Conservation (phyloP, 2,797 vertebrate genomes). For the Peromyscus melanophrys region DNA sequence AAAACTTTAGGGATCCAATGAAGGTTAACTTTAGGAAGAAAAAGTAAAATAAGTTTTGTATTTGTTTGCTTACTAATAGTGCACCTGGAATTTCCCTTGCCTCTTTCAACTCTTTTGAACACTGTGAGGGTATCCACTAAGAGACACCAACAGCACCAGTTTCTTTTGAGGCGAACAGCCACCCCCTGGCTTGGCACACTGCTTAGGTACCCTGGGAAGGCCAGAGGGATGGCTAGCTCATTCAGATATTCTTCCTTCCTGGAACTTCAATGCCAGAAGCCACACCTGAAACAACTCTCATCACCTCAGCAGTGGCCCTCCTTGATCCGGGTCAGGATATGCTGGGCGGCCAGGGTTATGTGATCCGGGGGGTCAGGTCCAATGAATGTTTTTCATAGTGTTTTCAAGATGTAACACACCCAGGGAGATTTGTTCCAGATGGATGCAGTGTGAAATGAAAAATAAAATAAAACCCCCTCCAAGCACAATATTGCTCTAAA, state of each 20-base stretch:
- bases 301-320: conserved; percentile 32
- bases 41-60: conserved; percentile 4
- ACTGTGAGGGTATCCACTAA: not conserved
- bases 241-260: conserved; percentile 35
- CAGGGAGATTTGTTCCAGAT: conserved; percentile 88
- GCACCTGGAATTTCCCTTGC: not conserved
- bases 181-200: not conserved
- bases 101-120: not conserved
- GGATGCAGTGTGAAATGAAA: conserved; percentile 85
- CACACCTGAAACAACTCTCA: conserved; percentile 82
- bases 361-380: conserved; percentile 78
- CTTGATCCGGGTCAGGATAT: conserved; percentile 67
- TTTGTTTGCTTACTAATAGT: not conserved
- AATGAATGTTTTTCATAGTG: conserved; percentile 86
- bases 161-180: not conserved
- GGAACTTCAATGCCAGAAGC: not conserved
- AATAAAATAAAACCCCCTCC: conserved; percentile 87
- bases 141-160: not conserved
- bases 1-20: conserved; percentile 11
- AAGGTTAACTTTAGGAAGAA: conserved; percentile 26
- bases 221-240: conserved; percentile 22
- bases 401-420: conserved; percentile 86
- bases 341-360: conserved; percentile 74
- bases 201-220: not conserved
- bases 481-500: conserved; percentile 87